phyloP scores from a whole-genome alignment of 2,113 vertebrate genomes.

The Eurypyga helias region DNA sequence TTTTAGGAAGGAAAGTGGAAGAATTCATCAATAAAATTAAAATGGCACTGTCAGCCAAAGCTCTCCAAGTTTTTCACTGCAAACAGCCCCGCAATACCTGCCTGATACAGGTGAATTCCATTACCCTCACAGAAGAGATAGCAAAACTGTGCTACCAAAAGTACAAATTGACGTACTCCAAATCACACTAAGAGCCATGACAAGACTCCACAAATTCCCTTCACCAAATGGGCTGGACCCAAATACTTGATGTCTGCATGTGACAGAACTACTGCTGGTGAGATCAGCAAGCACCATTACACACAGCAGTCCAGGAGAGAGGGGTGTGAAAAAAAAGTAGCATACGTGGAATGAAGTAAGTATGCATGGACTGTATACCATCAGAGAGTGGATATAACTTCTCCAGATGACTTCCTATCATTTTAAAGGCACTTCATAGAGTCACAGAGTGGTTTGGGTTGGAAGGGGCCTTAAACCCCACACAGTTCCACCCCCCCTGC shows the following conservation, averaged over 20 bases:
- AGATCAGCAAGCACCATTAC: background rate
- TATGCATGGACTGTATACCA: background rate
- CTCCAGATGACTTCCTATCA: background rate
- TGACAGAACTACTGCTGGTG: background rate
- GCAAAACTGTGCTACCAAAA: background rate
- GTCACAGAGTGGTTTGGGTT: no score
- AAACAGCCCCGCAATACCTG: background rate
- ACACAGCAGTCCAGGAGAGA: background rate
- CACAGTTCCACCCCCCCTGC: no score
- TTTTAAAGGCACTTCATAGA: no score
- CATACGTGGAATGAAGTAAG: background rate
- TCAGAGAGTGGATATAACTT: background rate
- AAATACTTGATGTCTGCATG: background rate
- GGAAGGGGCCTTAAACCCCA: no score
- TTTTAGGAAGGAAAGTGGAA: background rate
- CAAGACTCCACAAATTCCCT: background rate
- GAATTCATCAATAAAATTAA: background rate
- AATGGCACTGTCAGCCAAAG: background rate
- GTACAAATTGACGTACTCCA: background rate
- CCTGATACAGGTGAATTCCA: background rate
- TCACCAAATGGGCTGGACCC: background rate
- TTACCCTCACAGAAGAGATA: accelerated
- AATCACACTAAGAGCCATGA: background rate
- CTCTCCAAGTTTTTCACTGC: background rate
- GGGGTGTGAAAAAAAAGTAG: background rate